A percentile compares a stretch with the other conserved stretches of the same genome.
phyloP scores from a whole-genome alignment of 2,113 vertebrate genomes.

The Okapia johnstoni region DNA sequence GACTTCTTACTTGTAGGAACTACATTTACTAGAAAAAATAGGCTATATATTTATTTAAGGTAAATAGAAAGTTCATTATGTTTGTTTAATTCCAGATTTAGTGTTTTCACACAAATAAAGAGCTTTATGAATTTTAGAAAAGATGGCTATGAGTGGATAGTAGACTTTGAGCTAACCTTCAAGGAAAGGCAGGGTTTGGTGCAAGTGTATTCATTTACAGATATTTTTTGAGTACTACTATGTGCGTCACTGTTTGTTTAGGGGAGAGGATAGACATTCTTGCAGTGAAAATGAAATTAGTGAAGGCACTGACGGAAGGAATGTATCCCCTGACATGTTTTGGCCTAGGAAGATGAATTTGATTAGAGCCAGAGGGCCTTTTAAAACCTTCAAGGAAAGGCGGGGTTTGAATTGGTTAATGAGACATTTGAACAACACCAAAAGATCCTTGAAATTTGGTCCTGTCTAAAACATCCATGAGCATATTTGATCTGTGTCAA shows the following conservation, averaged over 20 bases:
- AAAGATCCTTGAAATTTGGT: background rate
- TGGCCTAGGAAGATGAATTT: background rate
- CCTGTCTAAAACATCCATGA: background rate
- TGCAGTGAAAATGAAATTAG: background rate
- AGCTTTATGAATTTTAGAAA: background rate
- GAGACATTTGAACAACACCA: background rate
- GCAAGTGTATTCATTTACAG: background rate
- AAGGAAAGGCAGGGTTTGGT: background rate
- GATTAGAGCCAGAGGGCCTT: background rate
- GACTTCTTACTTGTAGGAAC: background rate
- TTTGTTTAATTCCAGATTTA: background rate
- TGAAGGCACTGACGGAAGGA: background rate
- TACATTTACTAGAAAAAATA: background rate
- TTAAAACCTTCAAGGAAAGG: no score
- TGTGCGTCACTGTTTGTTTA: background rate
- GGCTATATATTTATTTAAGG: background rate
- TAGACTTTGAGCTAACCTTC: background rate
- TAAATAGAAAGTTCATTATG: background rate
- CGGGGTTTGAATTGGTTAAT: no score
- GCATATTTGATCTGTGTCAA: background rate
- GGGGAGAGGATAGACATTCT: background rate
- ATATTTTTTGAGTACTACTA: background rate
- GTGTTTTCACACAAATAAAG: background rate
- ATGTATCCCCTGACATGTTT: background rate
- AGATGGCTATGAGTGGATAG: background rate